phyloP scores from a whole-genome alignment of 1,140 invertebrate genomes.

The Amphibalanus amphitrite region DNA sequence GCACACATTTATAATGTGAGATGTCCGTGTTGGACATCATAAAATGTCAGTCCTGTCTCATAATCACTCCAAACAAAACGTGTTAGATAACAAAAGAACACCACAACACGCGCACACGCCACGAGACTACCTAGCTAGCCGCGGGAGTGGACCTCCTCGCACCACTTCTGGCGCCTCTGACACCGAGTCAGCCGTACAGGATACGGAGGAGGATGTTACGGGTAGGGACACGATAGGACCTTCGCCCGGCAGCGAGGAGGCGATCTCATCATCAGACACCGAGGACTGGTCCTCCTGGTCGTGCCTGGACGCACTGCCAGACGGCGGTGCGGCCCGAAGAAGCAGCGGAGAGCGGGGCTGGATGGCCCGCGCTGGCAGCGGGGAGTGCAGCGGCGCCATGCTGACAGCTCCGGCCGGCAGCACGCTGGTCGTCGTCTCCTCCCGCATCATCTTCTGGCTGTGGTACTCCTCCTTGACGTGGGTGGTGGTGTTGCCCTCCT shows the following conservation, averaged over 20 bases:
- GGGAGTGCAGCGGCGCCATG: background rate
- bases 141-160: no score
- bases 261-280: background rate
- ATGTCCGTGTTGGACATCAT: no score
- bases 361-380: background rate
- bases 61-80: no score
- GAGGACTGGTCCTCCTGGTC: background rate
- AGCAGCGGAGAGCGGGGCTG: background rate
- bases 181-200: background rate
- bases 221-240: background rate
- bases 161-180: background rate
- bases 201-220: background rate
- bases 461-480: background rate
- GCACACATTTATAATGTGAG: no score
- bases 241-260: background rate
- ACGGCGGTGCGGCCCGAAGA: background rate
- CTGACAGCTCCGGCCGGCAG: background rate
- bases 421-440: background rate
- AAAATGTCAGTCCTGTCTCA: no score
- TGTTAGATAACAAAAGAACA: no score
- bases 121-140: no score
- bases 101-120: no score
- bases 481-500: background rate
- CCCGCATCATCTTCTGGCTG: background rate
- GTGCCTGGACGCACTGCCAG: background rate